Percentiles rank a stretch among this genome's conserved stretches.
Evolutionary conservation across 2,888 invertebrate genomes (phyloP).

Genomic region (Liodrosophila aerea): DNA sequence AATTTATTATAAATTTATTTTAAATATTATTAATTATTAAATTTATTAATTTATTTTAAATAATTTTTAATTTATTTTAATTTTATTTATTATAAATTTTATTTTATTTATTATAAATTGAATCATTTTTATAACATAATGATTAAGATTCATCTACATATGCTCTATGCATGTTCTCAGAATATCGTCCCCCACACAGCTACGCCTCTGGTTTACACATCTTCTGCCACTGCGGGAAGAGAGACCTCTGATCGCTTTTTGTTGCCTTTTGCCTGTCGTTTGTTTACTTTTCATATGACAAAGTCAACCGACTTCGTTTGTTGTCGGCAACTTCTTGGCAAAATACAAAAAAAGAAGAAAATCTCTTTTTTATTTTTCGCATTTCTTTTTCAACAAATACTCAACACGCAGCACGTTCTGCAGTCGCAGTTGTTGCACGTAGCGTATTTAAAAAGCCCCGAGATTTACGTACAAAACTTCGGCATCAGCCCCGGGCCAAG

Average conservation of each 20-base stretch:
- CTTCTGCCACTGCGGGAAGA: neutral
- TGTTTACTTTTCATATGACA: constrained; percentile 74
- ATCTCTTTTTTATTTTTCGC: constrained; percentile 40
- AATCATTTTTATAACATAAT: too few species aligned
- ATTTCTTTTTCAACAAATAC: constrained; percentile 56
- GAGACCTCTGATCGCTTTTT: constrained; percentile 45
- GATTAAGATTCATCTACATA: too few species aligned
- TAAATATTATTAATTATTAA: too few species aligned
- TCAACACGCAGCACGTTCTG: constrained; percentile 65
- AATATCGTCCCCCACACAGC: constrained; percentile 2
- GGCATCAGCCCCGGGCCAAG: constrained; percentile 28
- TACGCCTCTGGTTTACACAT: constrained; percentile 29
- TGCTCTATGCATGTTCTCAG: too few species aligned
- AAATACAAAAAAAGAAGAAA: constrained; percentile 24
- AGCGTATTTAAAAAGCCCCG: constrained; percentile 65
- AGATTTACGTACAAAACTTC: constrained; percentile 72
- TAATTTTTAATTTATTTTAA: too few species aligned
- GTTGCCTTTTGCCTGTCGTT: constrained; percentile 69
- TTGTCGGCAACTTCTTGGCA: constrained; percentile 69
- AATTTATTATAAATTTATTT: too few species aligned
- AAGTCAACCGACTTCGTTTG: constrained; percentile 63
- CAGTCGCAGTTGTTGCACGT: constrained; percentile 59
- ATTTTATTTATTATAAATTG: too few species aligned
- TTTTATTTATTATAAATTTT: too few species aligned
- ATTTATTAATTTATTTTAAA: too few species aligned